These are phyloP conservation scores for Anas bahamensis DNA, from an alignment of 2,797 vertebrate genomes.

Conservation along the genomic window DNA sequence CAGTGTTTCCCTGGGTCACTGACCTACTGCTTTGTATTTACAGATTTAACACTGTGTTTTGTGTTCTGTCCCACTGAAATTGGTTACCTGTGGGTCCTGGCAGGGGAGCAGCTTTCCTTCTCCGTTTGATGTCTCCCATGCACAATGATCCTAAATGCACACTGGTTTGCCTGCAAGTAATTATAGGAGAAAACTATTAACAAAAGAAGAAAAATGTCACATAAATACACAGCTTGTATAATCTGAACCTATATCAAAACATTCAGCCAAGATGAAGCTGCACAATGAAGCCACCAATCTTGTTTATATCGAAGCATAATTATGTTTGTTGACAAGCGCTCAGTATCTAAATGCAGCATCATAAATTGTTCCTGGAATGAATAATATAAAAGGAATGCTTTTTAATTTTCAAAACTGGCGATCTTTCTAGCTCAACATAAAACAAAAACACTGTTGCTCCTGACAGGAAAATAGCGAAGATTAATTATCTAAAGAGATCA, in stretches of 20 bases:
- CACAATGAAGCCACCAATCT: slow-evolving; percentile 89
- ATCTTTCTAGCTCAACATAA: slow-evolving; percentile 88
- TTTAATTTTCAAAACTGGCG: slow-evolving; percentile 94
- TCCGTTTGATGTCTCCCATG: slow-evolving; percentile 96
- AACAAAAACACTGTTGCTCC: slow-evolving; percentile 76
- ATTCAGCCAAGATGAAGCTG: slow-evolving; percentile 76
- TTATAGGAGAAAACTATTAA: slow-evolving; percentile 82
- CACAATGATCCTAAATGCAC: slow-evolving; percentile 96
- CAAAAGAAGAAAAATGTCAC: slow-evolving; percentile 67
- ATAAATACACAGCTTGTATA: slow-evolving; percentile 74
- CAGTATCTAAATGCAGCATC: slow-evolving; percentile 87
- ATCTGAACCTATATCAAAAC: slow-evolving; percentile 79
- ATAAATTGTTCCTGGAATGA: slow-evolving; percentile 93
- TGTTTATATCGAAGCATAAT: slow-evolving; percentile 95
- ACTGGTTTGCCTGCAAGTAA: slow-evolving; percentile 94
- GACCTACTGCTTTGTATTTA: slow-evolving; percentile 33
- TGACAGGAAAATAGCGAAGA: slow-evolving; percentile 84
- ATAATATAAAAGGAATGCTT: slow-evolving; percentile 90
- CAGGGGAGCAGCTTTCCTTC: slow-evolving; percentile 95
- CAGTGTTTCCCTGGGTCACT: neutral
- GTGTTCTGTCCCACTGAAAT: neutral
- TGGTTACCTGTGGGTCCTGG: slow-evolving; percentile 90
- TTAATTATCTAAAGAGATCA: slow-evolving; percentile 85
- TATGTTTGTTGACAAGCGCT: slow-evolving; percentile 92
- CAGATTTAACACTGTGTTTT: slow-evolving; percentile 32